Evolutionary conservation across 2,888 invertebrate species (phyloP).

Genomic region (Liopterus haemorrhoidalis): DNA sequence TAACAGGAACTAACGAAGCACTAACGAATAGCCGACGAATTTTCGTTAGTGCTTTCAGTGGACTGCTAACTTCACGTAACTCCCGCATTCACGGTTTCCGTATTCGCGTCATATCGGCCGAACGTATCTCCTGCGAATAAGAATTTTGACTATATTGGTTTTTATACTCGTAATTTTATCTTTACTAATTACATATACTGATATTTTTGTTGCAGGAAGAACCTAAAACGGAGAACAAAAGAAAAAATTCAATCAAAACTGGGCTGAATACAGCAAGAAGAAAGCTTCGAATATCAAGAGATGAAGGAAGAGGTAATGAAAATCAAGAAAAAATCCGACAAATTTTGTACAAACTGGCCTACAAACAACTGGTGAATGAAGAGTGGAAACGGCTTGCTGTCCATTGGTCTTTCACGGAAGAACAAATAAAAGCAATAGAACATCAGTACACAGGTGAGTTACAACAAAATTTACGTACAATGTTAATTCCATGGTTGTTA

Average conservation of each 20-base stretch:
- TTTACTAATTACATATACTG: neutral
- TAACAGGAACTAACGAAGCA: too few species aligned
- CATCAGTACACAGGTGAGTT: constrained; percentile 61
- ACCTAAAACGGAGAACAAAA: constrained; percentile 30
- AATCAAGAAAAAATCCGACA: constrained; percentile 46
- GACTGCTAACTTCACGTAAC: too few species aligned
- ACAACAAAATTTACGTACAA: neutral
- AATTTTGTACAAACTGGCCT: constrained; percentile 51
- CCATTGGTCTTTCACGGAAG: constrained; percentile 63
- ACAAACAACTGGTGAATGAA: constrained; percentile 54
- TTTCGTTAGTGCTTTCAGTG: too few species aligned
- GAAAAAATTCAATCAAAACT: constrained; percentile 34
- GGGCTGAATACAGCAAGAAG: constrained; percentile 37
- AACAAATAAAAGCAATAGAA: constrained; percentile 63
- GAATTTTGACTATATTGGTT: too few species aligned
- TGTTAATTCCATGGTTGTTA: constrained; percentile 26
- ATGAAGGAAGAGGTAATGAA: constrained; percentile 29
- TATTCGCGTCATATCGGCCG: too few species aligned
- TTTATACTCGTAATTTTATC: too few species aligned
- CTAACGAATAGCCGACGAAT: too few species aligned
- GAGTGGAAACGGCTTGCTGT: constrained; percentile 63
- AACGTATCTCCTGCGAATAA: too few species aligned
- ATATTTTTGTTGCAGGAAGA: constrained; percentile 34
- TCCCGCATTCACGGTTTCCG: too few species aligned
- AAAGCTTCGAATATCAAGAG: constrained; percentile 32